These are phyloP conservation scores for Pteria penguin DNA, from an alignment of 2,888 invertebrate species.

Conservation along the genomic window DNA sequence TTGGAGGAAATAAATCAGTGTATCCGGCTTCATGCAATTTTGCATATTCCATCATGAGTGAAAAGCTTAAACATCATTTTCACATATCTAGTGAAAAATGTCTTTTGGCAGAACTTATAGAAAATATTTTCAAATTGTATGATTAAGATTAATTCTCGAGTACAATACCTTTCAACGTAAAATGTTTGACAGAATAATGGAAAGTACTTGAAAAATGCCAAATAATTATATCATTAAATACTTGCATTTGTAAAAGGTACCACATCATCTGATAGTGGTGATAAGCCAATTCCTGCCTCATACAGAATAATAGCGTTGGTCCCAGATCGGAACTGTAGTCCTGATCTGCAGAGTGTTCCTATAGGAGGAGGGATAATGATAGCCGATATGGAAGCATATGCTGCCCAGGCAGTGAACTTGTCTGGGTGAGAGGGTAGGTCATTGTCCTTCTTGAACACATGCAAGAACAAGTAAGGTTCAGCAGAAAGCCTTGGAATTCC, in stretches of 20 bases:
- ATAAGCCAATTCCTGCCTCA: slow-evolving; percentile 61
- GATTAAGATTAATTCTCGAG: too few relatives aligned
- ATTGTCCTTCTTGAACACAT: slow-evolving; percentile 64
- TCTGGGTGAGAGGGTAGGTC: slow-evolving; percentile 42
- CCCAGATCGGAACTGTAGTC: slow-evolving; percentile 56
- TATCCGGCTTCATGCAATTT: too few relatives aligned
- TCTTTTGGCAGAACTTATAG: too few relatives aligned
- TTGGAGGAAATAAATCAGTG: too few relatives aligned
- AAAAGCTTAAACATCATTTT: too few relatives aligned
- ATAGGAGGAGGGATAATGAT: slow-evolving; percentile 56
- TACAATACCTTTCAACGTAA: too few relatives aligned
- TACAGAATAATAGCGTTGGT: slow-evolving; percentile 57
- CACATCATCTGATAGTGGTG: slow-evolving; percentile 33
- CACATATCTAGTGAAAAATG: too few relatives aligned
- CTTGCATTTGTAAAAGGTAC: slow-evolving; percentile 53
- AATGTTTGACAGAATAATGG: too few relatives aligned
- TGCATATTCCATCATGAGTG: too few relatives aligned
- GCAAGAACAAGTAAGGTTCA: slow-evolving; percentile 51
- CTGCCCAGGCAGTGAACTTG: slow-evolving; percentile 46
- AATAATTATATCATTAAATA: too few relatives aligned
- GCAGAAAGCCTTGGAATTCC: slow-evolving; percentile 55
- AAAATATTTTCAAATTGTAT: too few relatives aligned
- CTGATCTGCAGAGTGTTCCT: slow-evolving; percentile 55
- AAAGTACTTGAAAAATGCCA: too few relatives aligned
- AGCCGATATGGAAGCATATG: slow-evolving; percentile 47